A percentile compares a stretch with the other conserved stretches of the same genome.
Conservation (phyloP, 1,140 invertebrate species). For the Sarcophaga bullata region DNA sequence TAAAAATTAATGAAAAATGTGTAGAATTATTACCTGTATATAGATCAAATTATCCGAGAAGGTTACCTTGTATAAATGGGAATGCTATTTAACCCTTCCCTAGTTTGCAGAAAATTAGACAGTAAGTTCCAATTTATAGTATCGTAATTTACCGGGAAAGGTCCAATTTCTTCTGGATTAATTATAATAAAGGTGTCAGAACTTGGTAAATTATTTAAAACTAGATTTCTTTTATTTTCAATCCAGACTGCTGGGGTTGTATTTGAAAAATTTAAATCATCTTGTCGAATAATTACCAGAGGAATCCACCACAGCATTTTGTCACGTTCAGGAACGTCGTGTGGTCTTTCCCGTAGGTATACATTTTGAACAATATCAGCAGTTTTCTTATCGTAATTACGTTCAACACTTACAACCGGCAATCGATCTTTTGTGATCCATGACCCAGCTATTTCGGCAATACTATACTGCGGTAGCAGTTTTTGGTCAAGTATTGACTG, state of each 20-base stretch:
- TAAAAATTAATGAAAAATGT: background rate
- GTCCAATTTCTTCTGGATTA: constrained; percentile 84
- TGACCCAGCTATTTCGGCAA: constrained; percentile 77
- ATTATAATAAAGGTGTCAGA: constrained; percentile 75
- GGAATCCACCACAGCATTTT: constrained; percentile 78
- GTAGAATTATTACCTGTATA: too few relatives aligned
- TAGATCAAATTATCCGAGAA: too few relatives aligned
- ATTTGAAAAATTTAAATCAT: constrained; percentile 70
- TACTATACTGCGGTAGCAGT: constrained; percentile 69
- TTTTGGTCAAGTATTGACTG: constrained; percentile 72
- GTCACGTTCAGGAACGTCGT: constrained; percentile 73
- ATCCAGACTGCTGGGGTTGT: constrained; percentile 71
- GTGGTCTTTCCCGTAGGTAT: constrained; percentile 75
- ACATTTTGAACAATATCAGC: constrained; percentile 76
- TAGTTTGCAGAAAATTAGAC: constrained; percentile 71
- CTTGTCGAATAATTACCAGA: constrained; percentile 70
- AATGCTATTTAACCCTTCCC: constrained; percentile 69
- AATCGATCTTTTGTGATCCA: constrained; percentile 86
- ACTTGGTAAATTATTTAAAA: constrained; percentile 68
- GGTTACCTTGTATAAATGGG: constrained; percentile 71
- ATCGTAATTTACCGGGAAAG: constrained; percentile 87
- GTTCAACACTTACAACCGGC: constrained; percentile 79
- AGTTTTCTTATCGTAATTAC: constrained; percentile 74
- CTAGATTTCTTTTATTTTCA: constrained; percentile 67
- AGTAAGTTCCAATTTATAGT: constrained; percentile 80